These are phyloP conservation scores for Spermophilus dauricus DNA, from an alignment of 2,113 vertebrate species.

Conservation along the genomic window DNA sequence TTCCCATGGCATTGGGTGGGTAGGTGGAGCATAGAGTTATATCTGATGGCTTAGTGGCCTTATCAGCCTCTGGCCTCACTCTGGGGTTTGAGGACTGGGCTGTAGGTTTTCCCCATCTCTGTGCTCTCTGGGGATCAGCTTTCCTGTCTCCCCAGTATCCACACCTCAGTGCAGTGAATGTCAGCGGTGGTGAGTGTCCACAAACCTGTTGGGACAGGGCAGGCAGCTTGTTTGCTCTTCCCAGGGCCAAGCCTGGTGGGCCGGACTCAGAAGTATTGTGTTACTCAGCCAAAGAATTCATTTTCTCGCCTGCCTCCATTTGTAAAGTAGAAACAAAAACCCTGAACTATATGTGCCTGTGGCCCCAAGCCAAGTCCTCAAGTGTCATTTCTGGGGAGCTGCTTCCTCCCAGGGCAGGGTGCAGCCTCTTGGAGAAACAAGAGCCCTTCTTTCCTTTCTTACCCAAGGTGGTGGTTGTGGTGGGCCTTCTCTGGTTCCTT, in stretches of 20 bases:
- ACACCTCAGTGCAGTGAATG: constrained; percentile 62
- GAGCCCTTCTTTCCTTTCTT: neutral
- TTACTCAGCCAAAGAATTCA: constrained; percentile 83
- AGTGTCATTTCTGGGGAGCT: constrained; percentile 46
- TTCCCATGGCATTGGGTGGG: accelerated
- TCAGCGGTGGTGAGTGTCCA: constrained; percentile 54
- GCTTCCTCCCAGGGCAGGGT: constrained; percentile 48
- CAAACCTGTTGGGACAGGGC: constrained; percentile 76
- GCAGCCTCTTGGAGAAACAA: constrained; percentile 3
- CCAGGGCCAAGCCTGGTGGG: constrained; percentile 82
- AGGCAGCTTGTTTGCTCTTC: constrained; percentile 85
- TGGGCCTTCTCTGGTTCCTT: neutral
- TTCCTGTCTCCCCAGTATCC: neutral
- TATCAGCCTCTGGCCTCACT: neutral
- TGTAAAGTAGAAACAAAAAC: constrained; percentile 67
- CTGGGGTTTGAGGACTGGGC: neutral
- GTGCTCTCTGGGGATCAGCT: neutral
- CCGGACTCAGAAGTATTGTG: constrained; percentile 52
- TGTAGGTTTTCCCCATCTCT: neutral
- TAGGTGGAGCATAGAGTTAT: neutral
- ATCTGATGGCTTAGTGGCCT: neutral
- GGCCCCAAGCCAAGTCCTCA: constrained; percentile 78
- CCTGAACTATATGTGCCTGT: neutral
- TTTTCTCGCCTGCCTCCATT: constrained; percentile 56
- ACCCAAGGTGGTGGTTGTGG: neutral